phyloP scores from a whole-genome alignment of 1,140 invertebrate species.

The Drosophila lowei region DNA sequence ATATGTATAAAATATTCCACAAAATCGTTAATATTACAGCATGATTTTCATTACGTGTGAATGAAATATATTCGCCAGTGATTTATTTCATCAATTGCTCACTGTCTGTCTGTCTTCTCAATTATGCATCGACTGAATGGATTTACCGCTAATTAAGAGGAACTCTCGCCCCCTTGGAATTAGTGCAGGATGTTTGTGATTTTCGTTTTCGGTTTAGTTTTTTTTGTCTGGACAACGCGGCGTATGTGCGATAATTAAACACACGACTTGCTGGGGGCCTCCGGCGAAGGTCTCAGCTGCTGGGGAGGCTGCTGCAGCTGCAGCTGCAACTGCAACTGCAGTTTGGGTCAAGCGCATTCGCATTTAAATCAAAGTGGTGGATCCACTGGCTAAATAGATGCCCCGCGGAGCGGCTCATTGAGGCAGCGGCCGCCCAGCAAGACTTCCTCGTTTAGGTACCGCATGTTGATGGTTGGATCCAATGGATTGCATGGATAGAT shows the following conservation, averaged over 20 bases:
- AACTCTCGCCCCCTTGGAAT: constrained; percentile 18
- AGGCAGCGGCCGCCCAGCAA: constrained; percentile 53
- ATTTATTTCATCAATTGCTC: constrained; percentile 9
- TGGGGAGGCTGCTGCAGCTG: constrained; percentile 8
- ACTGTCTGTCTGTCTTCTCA: constrained; percentile 10
- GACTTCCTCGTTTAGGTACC: constrained; percentile 65
- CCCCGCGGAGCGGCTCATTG: constrained; percentile 61
- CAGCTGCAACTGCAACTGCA: constrained; percentile 26
- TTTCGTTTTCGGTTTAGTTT: constrained; percentile 34
- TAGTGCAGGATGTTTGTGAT: constrained; percentile 73
- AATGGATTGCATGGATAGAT: background rate
- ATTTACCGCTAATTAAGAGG: constrained; percentile 55
- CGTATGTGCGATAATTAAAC: constrained; percentile 75
- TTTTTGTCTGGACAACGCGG: constrained; percentile 34
- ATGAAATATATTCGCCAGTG: constrained; percentile 7
- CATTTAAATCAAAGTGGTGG: constrained; percentile 66
- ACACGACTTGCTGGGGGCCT: constrained; percentile 35
- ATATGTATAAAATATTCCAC: too few relatives aligned
- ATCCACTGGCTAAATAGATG: constrained; percentile 56
- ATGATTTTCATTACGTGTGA: too few relatives aligned
- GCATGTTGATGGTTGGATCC: constrained; percentile 14
- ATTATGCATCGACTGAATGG: constrained; percentile 28
- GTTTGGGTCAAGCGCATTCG: constrained; percentile 77
- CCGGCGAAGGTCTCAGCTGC: constrained; percentile 30
- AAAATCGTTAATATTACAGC: too few relatives aligned